A percentile compares a stretch with the other conserved stretches of the same genome.
Evolutionary conservation across 2,113 vertebrate species (phyloP).

Genomic region (Oxyura jamaicensis): DNA sequence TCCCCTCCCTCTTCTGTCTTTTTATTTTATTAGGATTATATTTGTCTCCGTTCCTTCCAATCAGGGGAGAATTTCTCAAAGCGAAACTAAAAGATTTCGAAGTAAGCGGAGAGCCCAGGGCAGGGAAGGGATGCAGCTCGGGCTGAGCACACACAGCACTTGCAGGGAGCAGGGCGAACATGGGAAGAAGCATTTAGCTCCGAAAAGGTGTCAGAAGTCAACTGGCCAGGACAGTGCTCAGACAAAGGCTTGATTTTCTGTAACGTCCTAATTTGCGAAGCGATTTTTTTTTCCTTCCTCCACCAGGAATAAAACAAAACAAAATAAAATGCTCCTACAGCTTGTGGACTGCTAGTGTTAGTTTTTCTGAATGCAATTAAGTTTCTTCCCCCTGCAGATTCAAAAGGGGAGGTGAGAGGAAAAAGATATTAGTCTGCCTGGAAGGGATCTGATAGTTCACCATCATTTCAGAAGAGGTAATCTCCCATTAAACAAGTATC

Average conservation of each 20-base stretch:
- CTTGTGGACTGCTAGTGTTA: background rate
- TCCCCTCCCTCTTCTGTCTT: background rate
- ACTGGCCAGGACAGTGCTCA: background rate
- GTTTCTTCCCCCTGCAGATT: background rate
- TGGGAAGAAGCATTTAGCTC: background rate
- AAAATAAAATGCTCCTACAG: background rate
- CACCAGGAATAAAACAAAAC: background rate
- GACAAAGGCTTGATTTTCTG: background rate
- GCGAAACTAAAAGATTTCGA: background rate
- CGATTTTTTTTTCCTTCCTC: background rate
- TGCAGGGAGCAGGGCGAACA: background rate
- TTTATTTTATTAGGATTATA: background rate
- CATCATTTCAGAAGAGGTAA: background rate
- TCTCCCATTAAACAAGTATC: background rate
- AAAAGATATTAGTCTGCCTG: background rate
- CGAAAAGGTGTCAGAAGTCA: slow-evolving; percentile 28
- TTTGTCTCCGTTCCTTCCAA: background rate
- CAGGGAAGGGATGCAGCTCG: background rate
- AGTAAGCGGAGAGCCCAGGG: background rate
- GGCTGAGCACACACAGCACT: background rate
- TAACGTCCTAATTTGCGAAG: background rate
- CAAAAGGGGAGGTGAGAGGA: background rate
- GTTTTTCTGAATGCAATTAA: background rate
- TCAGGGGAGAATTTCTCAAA: background rate
- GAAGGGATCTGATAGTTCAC: background rate